Evolutionary conservation across 2,113 vertebrate species (phyloP).

Genomic region (Plecturocebus donacophilus): DNA sequence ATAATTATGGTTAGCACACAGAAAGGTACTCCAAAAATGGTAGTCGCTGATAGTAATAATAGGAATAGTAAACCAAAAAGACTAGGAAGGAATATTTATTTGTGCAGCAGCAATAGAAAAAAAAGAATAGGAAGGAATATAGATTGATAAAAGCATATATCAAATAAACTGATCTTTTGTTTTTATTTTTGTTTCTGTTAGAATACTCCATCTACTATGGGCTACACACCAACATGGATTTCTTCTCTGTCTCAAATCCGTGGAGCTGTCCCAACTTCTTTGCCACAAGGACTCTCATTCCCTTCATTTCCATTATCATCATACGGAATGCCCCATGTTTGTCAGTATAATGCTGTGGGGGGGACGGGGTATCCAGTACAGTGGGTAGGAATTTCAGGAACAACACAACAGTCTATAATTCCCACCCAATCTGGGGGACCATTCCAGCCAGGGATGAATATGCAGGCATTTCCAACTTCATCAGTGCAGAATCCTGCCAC

Average conservation of each 20-base stretch:
- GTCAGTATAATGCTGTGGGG: conserved; percentile 79
- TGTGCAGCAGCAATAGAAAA: background rate
- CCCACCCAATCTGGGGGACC: conserved; percentile 74
- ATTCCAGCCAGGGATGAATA: conserved; percentile 78
- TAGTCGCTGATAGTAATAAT: background rate
- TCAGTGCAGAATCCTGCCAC: conserved; percentile 78
- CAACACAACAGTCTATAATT: conserved; percentile 78
- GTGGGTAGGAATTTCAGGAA: conserved; percentile 82
- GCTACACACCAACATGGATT: conserved; percentile 84
- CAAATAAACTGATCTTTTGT: conserved; percentile 72
- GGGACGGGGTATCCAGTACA: conserved; percentile 80
- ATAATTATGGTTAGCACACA: conserved; percentile 15
- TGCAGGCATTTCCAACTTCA: conserved; percentile 74
- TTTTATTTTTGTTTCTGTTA: conserved; percentile 73
- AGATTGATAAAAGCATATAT: conserved; percentile 42
- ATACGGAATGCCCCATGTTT: conserved; percentile 79
- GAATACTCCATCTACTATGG: conserved; percentile 79
- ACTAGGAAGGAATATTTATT: conserved; percentile 42
- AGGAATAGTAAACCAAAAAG: background rate
- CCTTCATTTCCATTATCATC: conserved; percentile 83
- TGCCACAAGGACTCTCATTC: conserved; percentile 81
- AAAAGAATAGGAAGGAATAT: conserved; percentile 51
- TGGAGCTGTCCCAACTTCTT: conserved; percentile 77
- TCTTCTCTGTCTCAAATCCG: conserved; percentile 81
- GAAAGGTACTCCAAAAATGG: background rate